A percentile compares a stretch with the other conserved stretches of the same genome.
phyloP scores from a whole-genome alignment of 2,888 invertebrate genomes.

The Dorcus parallelipipedus region DNA sequence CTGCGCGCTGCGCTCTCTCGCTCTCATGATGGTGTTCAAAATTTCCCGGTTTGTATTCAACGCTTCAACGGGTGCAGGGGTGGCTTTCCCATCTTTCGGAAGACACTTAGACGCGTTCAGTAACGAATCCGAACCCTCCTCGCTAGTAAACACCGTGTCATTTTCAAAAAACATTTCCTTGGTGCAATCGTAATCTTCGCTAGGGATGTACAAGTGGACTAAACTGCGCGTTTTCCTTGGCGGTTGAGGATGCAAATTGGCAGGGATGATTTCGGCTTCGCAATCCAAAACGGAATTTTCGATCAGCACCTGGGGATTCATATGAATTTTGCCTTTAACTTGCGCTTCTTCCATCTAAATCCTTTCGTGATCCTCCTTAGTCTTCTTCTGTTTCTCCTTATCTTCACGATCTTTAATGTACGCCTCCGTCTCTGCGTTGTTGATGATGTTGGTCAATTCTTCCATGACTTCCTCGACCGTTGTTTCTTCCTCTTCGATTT shows the following conservation, averaged over 20 bases:
- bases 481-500: conserved; percentile 62
- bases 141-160: conserved; percentile 60
- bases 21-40: conserved; percentile 57
- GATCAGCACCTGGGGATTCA: conserved; percentile 28
- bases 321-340: conserved; percentile 38
- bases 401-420: conserved; percentile 49
- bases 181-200: conserved; percentile 55
- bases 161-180: conserved; percentile 56
- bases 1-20: conserved; percentile 48
- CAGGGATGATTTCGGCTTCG: conserved; percentile 70
- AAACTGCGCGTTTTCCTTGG: conserved; percentile 72
- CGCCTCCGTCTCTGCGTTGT: conserved; percentile 74
- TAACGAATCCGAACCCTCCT: conserved; percentile 69
- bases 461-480: conserved; percentile 87
- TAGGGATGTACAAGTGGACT: conserved; percentile 64
- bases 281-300: conserved; percentile 48
- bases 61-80: neutral
- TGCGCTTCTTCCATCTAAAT: conserved; percentile 39
- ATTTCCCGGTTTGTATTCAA: conserved; percentile 52
- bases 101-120: conserved; percentile 59
- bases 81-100: conserved; percentile 16
- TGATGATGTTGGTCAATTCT: conserved; percentile 79
- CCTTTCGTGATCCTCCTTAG: conserved; percentile 28
- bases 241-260: conserved; percentile 76
- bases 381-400: conserved; percentile 22